phyloP scores from a whole-genome alignment of 2,797 vertebrate genomes.

The Aeoliscus strigatus region DNA sequence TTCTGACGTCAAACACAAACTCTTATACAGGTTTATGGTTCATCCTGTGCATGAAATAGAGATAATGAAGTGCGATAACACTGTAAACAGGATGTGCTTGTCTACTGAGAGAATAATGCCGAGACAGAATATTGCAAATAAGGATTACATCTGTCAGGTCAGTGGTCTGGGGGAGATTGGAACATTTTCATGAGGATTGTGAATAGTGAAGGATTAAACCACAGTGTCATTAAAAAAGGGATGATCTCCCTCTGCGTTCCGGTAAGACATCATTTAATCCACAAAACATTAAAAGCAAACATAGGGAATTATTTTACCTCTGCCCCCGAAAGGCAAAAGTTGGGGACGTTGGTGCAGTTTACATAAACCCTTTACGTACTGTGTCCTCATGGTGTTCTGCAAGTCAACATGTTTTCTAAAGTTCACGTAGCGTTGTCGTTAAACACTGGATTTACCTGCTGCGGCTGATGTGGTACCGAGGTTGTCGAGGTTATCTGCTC shows the following conservation, averaged over 20 bases:
- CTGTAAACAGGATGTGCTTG: conserved; percentile 7
- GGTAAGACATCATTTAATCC: conserved; percentile 70
- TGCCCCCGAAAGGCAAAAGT: conserved; percentile 37
- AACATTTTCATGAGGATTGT: conserved; percentile 66
- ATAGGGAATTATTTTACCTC: conserved; percentile 65
- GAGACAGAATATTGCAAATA: conserved; percentile 43
- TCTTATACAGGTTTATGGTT: conserved; percentile 2
- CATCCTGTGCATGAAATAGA: conserved; percentile 31
- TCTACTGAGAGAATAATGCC: conserved; percentile 27
- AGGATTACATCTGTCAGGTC: conserved; percentile 55
- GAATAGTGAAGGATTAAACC: conserved; percentile 68
- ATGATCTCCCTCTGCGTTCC: conserved; percentile 62
- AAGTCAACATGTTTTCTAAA: not conserved
- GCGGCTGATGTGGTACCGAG: conserved; percentile 32
- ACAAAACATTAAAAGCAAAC: conserved; percentile 72
- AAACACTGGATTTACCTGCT: conserved; percentile 55
- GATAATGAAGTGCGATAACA: conserved; percentile 35
- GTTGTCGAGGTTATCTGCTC: conserved; percentile 62
- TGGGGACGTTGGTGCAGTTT: conserved; percentile 22
- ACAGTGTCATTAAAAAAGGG: conserved; percentile 74
- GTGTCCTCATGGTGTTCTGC: conserved; percentile 8
- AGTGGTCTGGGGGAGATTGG: conserved; percentile 52
- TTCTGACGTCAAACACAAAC: no score
- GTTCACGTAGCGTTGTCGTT: not conserved
- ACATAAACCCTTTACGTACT: conserved; percentile 22